Conservation (phyloP, 2,888 invertebrate genomes). For the Gnatocerus cornutus region DNA sequence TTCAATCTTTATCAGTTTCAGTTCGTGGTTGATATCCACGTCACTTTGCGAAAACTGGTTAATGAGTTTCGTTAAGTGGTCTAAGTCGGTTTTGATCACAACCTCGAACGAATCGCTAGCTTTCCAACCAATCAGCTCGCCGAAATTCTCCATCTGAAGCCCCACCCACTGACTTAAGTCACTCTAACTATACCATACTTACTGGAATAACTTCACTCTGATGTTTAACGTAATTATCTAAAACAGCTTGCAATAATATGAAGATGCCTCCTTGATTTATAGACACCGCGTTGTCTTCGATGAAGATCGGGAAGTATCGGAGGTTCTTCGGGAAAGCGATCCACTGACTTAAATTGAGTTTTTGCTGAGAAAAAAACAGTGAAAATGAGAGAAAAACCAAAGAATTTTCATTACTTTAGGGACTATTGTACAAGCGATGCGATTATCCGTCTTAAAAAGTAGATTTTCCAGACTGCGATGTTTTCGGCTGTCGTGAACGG, state of each 20-base stretch:
- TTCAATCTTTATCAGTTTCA: conserved; percentile 84
- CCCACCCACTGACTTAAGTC: conserved; percentile 10
- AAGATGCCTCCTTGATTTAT: conserved; percentile 53
- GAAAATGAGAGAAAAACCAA: conserved; percentile 26
- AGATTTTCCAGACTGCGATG: conserved; percentile 74
- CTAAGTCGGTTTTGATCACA: conserved; percentile 84
- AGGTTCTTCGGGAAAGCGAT: conserved; percentile 71
- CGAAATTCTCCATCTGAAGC: conserved; percentile 85
- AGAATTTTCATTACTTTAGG: conserved; percentile 71
- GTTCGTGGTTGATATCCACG: conserved; percentile 84
- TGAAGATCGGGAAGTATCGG: conserved; percentile 68
- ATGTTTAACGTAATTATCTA: conserved; percentile 65
- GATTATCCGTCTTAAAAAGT: conserved; percentile 73
- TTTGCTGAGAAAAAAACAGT: conserved; percentile 66
- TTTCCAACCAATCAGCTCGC: conserved; percentile 86
- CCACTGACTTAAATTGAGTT: conserved; percentile 72
- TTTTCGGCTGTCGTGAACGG: conserved; percentile 62
- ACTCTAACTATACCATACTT: conserved; percentile 8
- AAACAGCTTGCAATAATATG: conserved; percentile 63
- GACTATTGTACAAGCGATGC: conserved; percentile 74
- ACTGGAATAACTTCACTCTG: conserved; percentile 66
- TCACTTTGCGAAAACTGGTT: conserved; percentile 82
- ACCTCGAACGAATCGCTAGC: conserved; percentile 83
- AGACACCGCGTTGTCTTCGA: conserved; percentile 48
- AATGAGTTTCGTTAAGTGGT: conserved; percentile 82